A percentile compares a stretch with the other conserved stretches of the same genome.
Conservation (phyloP, 2,113 vertebrate genomes). For the Trematocara nigrifrons region DNA sequence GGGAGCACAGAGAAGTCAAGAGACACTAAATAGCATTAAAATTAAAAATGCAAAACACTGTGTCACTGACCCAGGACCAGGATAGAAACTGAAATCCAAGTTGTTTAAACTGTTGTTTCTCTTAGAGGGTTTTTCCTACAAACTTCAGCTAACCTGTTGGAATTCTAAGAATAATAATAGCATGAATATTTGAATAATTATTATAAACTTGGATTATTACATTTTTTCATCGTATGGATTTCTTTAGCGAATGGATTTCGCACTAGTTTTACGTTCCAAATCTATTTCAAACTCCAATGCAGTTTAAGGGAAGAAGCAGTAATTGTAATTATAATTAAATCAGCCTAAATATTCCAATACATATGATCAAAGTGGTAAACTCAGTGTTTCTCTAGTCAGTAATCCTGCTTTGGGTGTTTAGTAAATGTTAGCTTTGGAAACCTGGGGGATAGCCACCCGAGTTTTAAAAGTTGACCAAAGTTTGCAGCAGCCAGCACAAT, state of each 20-base stretch:
- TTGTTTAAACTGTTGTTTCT: background rate
- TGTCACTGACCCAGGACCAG: background rate
- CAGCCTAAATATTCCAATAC: background rate
- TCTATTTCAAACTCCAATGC: background rate
- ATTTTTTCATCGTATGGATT: background rate
- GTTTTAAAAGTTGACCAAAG: background rate
- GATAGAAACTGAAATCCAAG: background rate
- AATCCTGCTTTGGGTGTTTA: background rate
- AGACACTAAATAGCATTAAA: background rate
- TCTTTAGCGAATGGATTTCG: background rate
- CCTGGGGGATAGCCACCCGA: background rate
- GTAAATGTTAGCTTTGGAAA: background rate
- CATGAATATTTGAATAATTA: background rate
- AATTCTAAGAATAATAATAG: background rate
- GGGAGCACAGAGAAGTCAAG: background rate
- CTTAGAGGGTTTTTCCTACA: background rate
- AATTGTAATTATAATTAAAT: background rate
- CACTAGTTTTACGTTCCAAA: accelerated
- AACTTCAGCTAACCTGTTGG: background rate
- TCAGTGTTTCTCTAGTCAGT: background rate
- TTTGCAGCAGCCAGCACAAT: background rate
- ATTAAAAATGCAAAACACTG: background rate
- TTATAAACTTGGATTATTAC: background rate
- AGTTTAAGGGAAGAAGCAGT: background rate
- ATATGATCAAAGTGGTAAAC: background rate